Evolutionary conservation across 2,797 vertebrate genomes (phyloP), one percentile per base, ranked within the genome.

Genomic region (Phaenicophaeus curvirostris): DNA sequence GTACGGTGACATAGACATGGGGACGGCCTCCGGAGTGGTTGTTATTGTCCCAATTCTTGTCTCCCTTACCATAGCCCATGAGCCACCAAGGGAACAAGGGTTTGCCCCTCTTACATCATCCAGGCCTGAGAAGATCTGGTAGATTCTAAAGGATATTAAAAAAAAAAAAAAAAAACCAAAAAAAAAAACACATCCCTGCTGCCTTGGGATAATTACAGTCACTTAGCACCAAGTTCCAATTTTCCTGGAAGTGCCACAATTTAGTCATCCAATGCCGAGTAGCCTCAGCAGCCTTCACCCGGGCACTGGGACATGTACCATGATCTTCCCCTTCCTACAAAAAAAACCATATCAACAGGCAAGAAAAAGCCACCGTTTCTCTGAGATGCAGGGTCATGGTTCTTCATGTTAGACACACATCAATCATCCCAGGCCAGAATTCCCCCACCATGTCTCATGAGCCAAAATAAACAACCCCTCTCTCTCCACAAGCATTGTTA

Each of bases 41-140:
- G 63, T 37, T 46, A 17, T 19, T 65, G 77, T 35, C n/a, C 24
- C 37, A 8, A 7, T 25, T 77, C 68, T 67, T 61, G 9, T 9
- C 74, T 41, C 13, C 16, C 42, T 17, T 42, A 18, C 4, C 63
- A n/a, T 4, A 11, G 44, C 16, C 53, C 48, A 4, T 2, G 14
- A 62, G 41, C 50, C 10, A 7, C 13, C 6, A 19, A 1, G 8
- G 41, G 15, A 90, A 80, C 16, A 4, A 0, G 4, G 0, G 0
- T 31, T 54, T 28, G 6, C 10, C 23, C 25, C 15, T 33, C 55
- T 63, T 4, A 0, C 17, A 55, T 23, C 4, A 2, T 21, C 20
- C 62, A 39, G 9, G 7, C 14, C 44, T n/a, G 27, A 72, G 39
- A 83, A 85, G 23, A 27, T 55, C 21, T 33, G 35, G 17, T 28